Conservation (phyloP, 1,140 invertebrate species). For the Cydia splendana region DNA sequence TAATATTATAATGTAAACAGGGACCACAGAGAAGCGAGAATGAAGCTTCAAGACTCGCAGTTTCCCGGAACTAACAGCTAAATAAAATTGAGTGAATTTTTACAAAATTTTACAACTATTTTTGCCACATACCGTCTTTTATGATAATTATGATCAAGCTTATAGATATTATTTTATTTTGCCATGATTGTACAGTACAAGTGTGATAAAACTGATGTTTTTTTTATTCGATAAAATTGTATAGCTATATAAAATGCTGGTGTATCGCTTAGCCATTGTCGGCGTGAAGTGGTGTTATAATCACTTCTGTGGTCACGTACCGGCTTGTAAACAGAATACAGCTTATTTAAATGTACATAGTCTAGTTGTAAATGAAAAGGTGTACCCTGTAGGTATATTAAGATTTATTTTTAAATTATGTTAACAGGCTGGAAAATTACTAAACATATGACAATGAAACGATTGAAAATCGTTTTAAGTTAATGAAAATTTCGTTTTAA, state of each 20-base stretch:
- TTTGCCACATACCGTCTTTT: conserved; percentile 20
- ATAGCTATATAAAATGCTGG: conserved; percentile 48
- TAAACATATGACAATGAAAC: conserved; percentile 52
- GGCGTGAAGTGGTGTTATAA: conserved; percentile 72
- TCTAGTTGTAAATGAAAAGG: conserved; percentile 53
- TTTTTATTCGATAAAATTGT: conserved; percentile 48
- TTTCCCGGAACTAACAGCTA: conserved; percentile 8
- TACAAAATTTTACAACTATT: neutral
- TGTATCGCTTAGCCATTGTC: conserved; percentile 54
- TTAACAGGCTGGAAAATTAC: conserved; percentile 55
- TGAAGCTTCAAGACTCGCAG: conserved; percentile 17
- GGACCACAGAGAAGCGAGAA: conserved; percentile 22
- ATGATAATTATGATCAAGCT: conserved; percentile 43
- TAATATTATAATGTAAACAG: conserved; percentile 9
- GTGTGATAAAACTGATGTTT: conserved; percentile 58
- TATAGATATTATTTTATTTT: conserved; percentile 52
- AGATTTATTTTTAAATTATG: conserved; percentile 64
- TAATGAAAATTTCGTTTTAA: conserved; percentile 50
- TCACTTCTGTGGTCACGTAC: conserved; percentile 64
- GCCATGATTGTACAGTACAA: conserved; percentile 75
- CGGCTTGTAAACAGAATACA: conserved; percentile 61
- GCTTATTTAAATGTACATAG: conserved; percentile 69
- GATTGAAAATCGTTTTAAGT: conserved; percentile 70
- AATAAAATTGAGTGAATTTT: neutral
- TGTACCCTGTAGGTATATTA: conserved; percentile 54